phyloP scores from a whole-genome alignment of 1,140 invertebrate genomes.

The Euura lappo region DNA sequence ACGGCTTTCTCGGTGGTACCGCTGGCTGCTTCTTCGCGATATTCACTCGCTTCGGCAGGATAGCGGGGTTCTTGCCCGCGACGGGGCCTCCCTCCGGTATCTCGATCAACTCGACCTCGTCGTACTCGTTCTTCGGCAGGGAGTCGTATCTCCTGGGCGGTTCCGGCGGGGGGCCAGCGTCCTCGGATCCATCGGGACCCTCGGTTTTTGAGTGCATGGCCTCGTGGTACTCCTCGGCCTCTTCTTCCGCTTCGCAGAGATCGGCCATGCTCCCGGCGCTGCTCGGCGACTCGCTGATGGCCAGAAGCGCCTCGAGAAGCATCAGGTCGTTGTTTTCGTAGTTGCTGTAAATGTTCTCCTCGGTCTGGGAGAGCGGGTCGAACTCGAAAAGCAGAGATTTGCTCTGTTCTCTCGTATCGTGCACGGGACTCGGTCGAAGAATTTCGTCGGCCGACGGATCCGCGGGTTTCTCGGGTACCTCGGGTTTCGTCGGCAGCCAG shows the following conservation, averaged over 20 bases:
- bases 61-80: constrained; percentile 47
- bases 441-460: neutral
- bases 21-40: constrained; percentile 48
- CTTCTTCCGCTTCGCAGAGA: constrained; percentile 34
- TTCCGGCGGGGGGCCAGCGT: constrained; percentile 48
- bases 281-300: constrained; percentile 40
- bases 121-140: constrained; percentile 51
- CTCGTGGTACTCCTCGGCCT: constrained; percentile 32
- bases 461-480: constrained; percentile 1
- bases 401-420: constrained; percentile 25
- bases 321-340: constrained; percentile 50
- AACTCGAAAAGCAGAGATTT: constrained; percentile 52
- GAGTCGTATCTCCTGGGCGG: constrained; percentile 62
- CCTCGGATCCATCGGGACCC: constrained; percentile 45
- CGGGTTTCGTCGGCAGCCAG: constrained; percentile 28
- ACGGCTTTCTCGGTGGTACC: constrained; percentile 46
- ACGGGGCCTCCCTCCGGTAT: constrained; percentile 21
- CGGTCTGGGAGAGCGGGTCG: constrained; percentile 39
- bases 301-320: constrained; percentile 45
- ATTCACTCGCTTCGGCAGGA: constrained; percentile 52
- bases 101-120: constrained; percentile 46
- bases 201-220: constrained; percentile 44
- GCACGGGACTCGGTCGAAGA: neutral
- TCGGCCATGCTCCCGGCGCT: constrained; percentile 44
- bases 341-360: constrained; percentile 40